Base-by-base conservation (phyloP, 2,888 invertebrate genomes). In the Melieria picta region DNA sequence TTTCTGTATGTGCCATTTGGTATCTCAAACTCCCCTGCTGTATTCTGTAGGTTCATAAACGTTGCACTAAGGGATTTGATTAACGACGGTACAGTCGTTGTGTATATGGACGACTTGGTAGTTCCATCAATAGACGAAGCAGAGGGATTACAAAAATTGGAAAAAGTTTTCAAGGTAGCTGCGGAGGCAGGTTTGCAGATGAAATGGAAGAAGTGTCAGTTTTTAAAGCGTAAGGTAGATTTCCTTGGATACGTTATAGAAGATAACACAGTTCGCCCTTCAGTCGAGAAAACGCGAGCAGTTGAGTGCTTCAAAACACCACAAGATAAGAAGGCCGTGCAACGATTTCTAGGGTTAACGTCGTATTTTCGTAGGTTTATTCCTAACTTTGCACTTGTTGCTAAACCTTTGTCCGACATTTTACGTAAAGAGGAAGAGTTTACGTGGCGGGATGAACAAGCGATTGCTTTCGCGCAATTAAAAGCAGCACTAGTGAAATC, bases 261-360 rank as follows among this genome's bases (percentile, higher is more conserved):
- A n/a, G 16, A 64, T 11, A 50, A n/a, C 10, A 50, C 50, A 50
- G 50, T 64, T 7, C 48, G 63, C 4, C 73, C 77, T 4, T 71
- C 74, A 6, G 43, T 7, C 3, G 72, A 74, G 42, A 77, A 76
- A 57, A 72, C 56, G 0, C 9, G 7, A 16, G 72, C 73, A 4
- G 67, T 76, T 3, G 47, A 47, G 3, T 69, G 67, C 11, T 70
- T 74, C 50, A 73, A 73, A 6, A 30, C 68, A 30, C 71, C 74
- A n/a, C 47, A 13, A 9, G 57, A 72, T 4, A 69, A 46, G 4
- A 71, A 72, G 46, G 45, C 62, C 3, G 13, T 74, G 3, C 71
- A 77, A 46, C 11, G 72, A 4, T 73, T 74, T 65, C 10, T 74
- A 6, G 74, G 71, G 0, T 13, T 75, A 4, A 74, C 75, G 5